Conservation (phyloP, 1,140 invertebrate genomes). For the Hydropsyche tenuis region DNA sequence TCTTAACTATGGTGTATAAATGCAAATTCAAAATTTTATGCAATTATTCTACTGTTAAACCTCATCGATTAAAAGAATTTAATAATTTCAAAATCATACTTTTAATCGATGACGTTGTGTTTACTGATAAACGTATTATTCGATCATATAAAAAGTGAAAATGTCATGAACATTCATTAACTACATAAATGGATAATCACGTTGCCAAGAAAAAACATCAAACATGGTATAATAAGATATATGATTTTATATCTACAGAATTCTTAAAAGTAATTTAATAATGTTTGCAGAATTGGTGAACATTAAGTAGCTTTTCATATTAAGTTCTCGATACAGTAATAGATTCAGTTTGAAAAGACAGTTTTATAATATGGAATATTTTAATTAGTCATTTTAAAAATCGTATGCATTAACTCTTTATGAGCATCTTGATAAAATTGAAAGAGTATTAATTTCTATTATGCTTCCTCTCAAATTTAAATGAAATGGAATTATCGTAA, state of each 20-base stretch:
- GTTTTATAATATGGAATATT: not conserved
- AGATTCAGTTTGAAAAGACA: not conserved
- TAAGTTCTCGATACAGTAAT: constrained; percentile 6
- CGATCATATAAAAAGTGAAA: constrained; percentile 38
- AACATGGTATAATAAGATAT: not conserved
- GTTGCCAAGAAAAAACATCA: not conserved
- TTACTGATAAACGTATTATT: constrained; percentile 6
- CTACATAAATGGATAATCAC: constrained; percentile 13
- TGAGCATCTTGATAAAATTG: constrained; percentile 17
- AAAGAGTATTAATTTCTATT: not conserved
- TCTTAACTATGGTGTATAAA: not conserved
- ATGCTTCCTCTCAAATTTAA: not conserved
- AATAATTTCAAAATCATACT: not conserved
- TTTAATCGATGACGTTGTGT: not conserved
- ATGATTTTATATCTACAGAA: constrained; percentile 11
- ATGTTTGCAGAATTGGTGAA: constrained; percentile 7
- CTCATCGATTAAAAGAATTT: not conserved
- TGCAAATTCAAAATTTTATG: not conserved
- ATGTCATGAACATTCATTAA: constrained; percentile 29
- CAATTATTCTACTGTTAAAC: not conserved
- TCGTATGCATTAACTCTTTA: not conserved
- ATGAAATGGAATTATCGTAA: not conserved
- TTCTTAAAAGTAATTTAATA: constrained; percentile 13
- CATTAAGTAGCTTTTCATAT: constrained; percentile 16
- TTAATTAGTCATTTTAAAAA: too few species aligned